Evolutionary conservation across 2,888 invertebrate genomes (phyloP), one percentile per base, ranked within the genome.

Genomic region (Cheilosia soror): DNA sequence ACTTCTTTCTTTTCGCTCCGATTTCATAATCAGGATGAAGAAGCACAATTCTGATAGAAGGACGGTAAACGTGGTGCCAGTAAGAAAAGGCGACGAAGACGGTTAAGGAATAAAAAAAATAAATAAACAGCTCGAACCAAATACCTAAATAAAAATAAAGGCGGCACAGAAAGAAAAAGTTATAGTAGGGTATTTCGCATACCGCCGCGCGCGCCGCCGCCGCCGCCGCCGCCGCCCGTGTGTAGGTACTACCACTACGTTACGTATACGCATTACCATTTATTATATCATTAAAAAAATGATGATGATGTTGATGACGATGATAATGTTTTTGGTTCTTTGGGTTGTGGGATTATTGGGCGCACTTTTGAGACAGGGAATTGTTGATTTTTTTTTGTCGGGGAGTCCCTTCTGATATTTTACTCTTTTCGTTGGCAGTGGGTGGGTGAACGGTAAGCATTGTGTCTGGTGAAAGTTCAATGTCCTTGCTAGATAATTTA

Each of bases 201-300:
- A 60, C 71, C 13, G 40, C 40, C 40, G 40, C 44, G 44, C 20
- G 20, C 20, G 20, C 20, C 20, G 20, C 20, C 20, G 20, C 20
- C 68, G 40, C 40, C 40, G 40, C 44, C 20, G 20, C 20, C 20
- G 20, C 20, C 20, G 20, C 20, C 68, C n/a, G n/a, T n/a, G n/a
- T 73, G 51, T 73, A 71, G 53, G 60, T 68, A 76, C 85, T 51
- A 80, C 57, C 71, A 72, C 80, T 68, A 76, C 85, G 80, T 80
- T 84, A 81, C 80, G 84, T 79, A 75, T 75, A 84, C 84, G 81
- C 76, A 76, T 72, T 85, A 81, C 80, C 85, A 85, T 85, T 85
- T 85, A 81, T 77, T 85, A 85, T 85, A 85, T 85, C 85, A 85
- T 85, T 85, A 85, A 85, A 85, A 83, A 85, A 85, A 81, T 71